These are phyloP conservation scores for Sogatella furcifera DNA, from an alignment of 1,140 invertebrate species.

Conservation along the genomic window DNA sequence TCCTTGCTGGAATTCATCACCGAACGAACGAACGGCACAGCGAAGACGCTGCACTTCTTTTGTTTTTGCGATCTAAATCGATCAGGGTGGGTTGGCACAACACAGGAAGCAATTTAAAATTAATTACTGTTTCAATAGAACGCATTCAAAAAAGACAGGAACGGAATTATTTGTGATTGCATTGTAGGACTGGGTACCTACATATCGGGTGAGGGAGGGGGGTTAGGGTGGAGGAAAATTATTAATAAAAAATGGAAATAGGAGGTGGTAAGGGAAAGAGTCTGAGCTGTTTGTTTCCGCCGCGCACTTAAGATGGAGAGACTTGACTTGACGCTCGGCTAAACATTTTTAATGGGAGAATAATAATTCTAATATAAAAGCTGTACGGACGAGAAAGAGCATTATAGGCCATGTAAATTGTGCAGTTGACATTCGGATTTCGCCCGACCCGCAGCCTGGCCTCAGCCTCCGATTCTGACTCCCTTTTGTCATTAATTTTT, in stretches of 20 bases:
- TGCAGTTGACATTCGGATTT: conserved; percentile 1
- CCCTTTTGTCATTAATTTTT: conserved; percentile 4
- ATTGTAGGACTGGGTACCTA: background rate
- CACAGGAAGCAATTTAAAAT: background rate
- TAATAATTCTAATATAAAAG: conserved; percentile 16
- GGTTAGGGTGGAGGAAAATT: background rate
- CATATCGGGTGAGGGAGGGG: background rate
- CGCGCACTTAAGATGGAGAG: background rate
- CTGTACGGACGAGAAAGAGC: background rate
- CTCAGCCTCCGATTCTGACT: background rate
- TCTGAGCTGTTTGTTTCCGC: background rate
- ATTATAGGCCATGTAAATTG: conserved; percentile 4
- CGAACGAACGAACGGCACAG: too few relatives aligned
- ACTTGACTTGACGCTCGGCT: conserved; percentile 9
- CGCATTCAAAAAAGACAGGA: background rate
- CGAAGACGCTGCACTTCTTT: too few relatives aligned
- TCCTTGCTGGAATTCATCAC: too few relatives aligned
- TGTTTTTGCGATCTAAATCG: too few relatives aligned
- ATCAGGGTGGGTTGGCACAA: too few relatives aligned
- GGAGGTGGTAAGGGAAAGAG: background rate
- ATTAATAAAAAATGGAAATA: background rate
- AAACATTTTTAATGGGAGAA: conserved; percentile 18
- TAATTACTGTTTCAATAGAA: background rate
- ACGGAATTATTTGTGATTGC: background rate
- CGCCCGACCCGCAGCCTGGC: background rate